phyloP scores from a whole-genome alignment of 2,888 invertebrate species.

The Neocrepidodera transversa region DNA sequence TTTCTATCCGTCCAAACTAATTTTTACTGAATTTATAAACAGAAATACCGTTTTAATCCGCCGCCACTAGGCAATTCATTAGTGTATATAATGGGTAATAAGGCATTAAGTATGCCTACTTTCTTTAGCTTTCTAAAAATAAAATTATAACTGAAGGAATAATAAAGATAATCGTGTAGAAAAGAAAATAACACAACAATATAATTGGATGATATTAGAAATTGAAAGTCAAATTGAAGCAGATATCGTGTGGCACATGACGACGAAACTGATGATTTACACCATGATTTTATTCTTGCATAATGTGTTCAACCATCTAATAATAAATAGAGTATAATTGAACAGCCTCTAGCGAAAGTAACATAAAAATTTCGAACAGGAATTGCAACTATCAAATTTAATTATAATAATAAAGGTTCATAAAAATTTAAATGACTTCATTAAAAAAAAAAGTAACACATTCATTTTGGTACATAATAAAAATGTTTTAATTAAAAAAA shows the following conservation, averaged over 20 bases:
- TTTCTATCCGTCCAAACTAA: too few species aligned
- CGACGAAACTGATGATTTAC: neutral
- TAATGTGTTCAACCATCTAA: neutral
- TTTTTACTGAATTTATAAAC: too few species aligned
- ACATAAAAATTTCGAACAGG: neutral
- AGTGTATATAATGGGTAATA: too few species aligned
- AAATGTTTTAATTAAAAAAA: neutral
- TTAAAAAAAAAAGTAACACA: neutral
- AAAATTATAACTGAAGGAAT: too few species aligned
- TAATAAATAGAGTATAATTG: slow-evolving; percentile 1
- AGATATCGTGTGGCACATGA: neutral
- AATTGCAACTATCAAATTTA: neutral
- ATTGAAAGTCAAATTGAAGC: neutral
- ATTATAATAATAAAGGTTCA: neutral
- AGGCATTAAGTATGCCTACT: too few species aligned
- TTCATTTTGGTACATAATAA: too few species aligned
- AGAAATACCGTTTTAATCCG: too few species aligned
- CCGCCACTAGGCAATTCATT: too few species aligned
- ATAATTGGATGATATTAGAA: neutral
- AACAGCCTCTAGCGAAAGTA: neutral
- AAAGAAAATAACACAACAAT: neutral
- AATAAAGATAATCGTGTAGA: neutral
- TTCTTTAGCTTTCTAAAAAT: too few species aligned
- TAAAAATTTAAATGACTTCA: neutral
- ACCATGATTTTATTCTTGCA: neutral